These are phyloP conservation scores for Dolichopus griseipennis DNA, from an alignment of 2,888 invertebrate species.

Conservation along the genomic window DNA sequence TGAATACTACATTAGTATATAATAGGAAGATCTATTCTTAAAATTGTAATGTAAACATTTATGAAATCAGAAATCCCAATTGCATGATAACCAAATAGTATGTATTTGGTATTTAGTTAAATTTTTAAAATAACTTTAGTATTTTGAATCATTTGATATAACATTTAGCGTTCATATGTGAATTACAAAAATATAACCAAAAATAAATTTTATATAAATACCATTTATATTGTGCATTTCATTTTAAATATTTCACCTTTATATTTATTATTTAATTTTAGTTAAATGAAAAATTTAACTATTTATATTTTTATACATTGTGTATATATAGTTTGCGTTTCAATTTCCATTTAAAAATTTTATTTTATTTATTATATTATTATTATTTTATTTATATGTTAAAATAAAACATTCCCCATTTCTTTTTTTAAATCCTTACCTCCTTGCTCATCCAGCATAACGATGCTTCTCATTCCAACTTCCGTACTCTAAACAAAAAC, in stretches of 20 bases:
- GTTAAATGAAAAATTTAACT: not conserved
- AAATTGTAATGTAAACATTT: too few species aligned
- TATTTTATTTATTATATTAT: not conserved
- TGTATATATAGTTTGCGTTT: conserved; percentile 16
- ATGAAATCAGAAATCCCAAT: too few species aligned
- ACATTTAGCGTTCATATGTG: too few species aligned
- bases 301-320: conserved; percentile 9
- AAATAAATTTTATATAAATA: too few species aligned
- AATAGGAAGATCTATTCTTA: too few species aligned
- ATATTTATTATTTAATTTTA: not conserved
- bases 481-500: conserved; percentile 93
- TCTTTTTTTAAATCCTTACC: conserved; percentile 65
- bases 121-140: too few species aligned
- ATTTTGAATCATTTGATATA: too few species aligned
- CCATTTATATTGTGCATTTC: not conserved
- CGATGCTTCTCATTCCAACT: conserved; percentile 98
- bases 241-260: not conserved
- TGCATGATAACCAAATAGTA: too few species aligned
- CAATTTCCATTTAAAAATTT: not conserved
- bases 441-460: conserved; percentile 99
- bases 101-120: too few species aligned
- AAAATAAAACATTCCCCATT: conserved; percentile 19
- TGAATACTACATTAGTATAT: too few species aligned
- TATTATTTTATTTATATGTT: conserved; percentile 13
- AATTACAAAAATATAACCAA: too few species aligned